Evolutionary conservation across 2,888 invertebrate genomes (phyloP).

Genomic region (Cyrtodaria siliqua): DNA sequence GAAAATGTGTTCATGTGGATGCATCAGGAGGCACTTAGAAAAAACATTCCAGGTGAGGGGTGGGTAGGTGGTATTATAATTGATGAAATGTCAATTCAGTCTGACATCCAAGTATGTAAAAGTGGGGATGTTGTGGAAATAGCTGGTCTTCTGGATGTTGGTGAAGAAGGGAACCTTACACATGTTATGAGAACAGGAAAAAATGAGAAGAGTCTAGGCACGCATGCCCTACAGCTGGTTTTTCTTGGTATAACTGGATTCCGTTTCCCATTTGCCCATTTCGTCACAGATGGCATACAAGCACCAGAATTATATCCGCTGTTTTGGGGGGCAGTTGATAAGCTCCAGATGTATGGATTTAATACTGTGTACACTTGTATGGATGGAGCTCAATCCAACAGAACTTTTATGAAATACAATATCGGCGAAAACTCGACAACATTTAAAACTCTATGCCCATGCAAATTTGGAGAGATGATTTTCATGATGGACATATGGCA

Average conservation of each 20-base stretch:
- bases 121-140: conserved; percentile 28
- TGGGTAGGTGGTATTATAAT: conserved; percentile 32
- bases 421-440: not conserved
- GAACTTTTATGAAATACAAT: conserved; percentile 37
- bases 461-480: conserved; percentile 7
- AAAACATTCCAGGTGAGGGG: conserved; percentile 16
- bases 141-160: conserved; percentile 10
- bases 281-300: conserved; percentile 28
- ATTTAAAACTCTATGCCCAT: conserved; percentile 18
- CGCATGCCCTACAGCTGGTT: conserved; percentile 38
- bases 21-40: conserved; percentile 25
- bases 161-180: conserved; percentile 7
- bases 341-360: conserved; percentile 39
- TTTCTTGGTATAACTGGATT: conserved; percentile 51
- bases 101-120: conserved; percentile 29
- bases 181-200: conserved; percentile 13
- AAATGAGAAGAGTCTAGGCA: conserved; percentile 19
- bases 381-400: conserved; percentile 40
- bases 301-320: conserved; percentile 41
- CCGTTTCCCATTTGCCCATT: conserved; percentile 50
- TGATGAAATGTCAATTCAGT: conserved; percentile 43
- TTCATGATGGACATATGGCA: conserved; percentile 42
- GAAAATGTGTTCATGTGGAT: conserved; percentile 26
- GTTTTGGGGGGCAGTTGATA: conserved; percentile 52
- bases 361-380: conserved; percentile 36